Conservation (phyloP, 2,797 vertebrate genomes). For the Tapera naevia region DNA sequence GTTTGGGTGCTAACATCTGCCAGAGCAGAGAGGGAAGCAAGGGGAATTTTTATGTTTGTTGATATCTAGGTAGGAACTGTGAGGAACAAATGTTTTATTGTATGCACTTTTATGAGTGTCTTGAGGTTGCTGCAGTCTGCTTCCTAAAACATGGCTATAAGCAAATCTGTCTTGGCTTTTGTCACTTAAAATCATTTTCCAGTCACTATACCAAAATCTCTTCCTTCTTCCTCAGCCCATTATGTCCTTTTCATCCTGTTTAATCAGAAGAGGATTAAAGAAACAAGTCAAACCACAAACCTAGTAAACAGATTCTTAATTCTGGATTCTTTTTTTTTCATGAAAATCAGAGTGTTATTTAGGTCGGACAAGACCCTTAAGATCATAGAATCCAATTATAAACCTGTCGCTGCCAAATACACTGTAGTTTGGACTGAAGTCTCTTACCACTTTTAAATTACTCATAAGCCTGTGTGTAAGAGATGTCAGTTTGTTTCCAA, state of each 20-base stretch:
- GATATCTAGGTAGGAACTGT: neutral
- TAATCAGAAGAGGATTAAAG: neutral
- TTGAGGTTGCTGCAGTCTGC: rapidly evolving
- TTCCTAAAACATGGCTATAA: neutral
- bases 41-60: neutral
- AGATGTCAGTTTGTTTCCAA: neutral
- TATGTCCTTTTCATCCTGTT: neutral
- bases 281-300: neutral
- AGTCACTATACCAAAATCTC: neutral
- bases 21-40: neutral
- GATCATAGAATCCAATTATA: no score
- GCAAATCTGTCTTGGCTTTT: neutral
- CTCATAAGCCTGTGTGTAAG: neutral
- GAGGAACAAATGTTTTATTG: neutral
- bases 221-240: neutral
- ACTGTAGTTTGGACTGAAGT: neutral
- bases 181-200: neutral
- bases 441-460: neutral
- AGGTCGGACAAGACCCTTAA: neutral
- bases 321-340: neutral
- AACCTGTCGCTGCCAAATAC: neutral
- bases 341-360: neutral
- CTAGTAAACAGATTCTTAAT: neutral
- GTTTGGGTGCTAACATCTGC: neutral
- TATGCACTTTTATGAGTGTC: neutral